Evolutionary conservation across 2,888 invertebrate species (phyloP).

Genomic region (Trissolcus japonicus): DNA sequence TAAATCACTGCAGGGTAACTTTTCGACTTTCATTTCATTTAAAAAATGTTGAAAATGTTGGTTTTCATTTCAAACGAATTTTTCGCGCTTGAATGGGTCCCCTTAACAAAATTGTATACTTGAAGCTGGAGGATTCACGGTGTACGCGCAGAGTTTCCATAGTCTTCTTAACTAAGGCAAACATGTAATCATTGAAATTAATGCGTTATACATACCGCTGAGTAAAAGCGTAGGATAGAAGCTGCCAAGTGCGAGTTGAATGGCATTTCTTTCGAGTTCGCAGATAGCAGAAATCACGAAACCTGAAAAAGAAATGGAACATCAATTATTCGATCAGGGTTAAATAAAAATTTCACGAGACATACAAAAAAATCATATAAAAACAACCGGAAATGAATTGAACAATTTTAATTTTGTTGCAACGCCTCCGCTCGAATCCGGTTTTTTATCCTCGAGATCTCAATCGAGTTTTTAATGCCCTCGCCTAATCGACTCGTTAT

Average conservation of each 20-base stretch:
- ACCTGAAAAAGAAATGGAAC: slow-evolving; percentile 72
- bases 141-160: slow-evolving; percentile 1
- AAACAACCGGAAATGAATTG: background rate
- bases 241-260: slow-evolving; percentile 93
- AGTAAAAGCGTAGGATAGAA: slow-evolving; percentile 95
- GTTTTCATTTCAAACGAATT: background rate
- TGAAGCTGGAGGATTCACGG: too few relatives aligned
- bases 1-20: too few relatives aligned
- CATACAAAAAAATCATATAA: too few relatives aligned
- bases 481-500: slow-evolving; percentile 14
- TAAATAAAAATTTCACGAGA: background rate
- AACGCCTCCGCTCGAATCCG: slow-evolving; percentile 17
- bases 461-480: slow-evolving; percentile 19
- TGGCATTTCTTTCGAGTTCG: slow-evolving; percentile 93
- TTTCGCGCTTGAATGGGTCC: background rate
- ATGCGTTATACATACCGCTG: slow-evolving; percentile 79
- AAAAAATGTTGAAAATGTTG: background rate
- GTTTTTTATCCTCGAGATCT: slow-evolving; percentile 11
- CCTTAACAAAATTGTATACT: too few relatives aligned
- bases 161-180: slow-evolving; percentile 23
- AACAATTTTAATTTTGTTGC: slow-evolving; percentile 10
- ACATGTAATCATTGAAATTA: slow-evolving; percentile 33
- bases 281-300: slow-evolving; percentile 95
- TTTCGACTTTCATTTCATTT: background rate
- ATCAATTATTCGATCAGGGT: background rate